phyloP scores from a whole-genome alignment of 2,888 invertebrate species.

The Limnephilus marmoratus region DNA sequence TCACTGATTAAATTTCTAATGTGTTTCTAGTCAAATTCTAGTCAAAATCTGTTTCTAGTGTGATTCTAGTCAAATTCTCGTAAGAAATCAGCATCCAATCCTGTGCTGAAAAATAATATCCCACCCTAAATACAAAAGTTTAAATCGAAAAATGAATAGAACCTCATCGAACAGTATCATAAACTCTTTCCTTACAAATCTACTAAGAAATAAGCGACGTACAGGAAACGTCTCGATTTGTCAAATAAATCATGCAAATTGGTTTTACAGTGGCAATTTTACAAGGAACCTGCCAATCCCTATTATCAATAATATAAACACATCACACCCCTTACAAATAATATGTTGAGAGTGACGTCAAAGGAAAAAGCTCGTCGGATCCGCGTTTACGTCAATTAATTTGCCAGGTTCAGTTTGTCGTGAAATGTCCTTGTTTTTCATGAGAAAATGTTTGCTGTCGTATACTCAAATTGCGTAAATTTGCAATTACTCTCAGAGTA shows the following conservation, averaged over 20 bases:
- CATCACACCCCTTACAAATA: neutral
- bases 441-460: neutral
- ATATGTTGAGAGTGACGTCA: neutral
- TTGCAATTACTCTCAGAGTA: neutral
- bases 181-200: neutral
- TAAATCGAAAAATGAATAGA: neutral
- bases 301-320: neutral
- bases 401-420: neutral
- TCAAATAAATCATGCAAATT: neutral
- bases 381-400: neutral
- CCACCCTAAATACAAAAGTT: neutral
- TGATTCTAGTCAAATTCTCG: no score
- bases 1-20: no score
- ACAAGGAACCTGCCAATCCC: neutral
- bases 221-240: neutral
- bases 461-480: neutral
- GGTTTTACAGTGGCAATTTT: neutral
- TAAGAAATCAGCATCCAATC: no score
- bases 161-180: neutral
- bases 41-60: no score
- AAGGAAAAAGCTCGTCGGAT: neutral
- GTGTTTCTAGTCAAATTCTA: no score
- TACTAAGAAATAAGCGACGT: neutral
- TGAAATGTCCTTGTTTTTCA: neutral
- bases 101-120: neutral